Conservation (phyloP, 2,797 vertebrate genomes). For the Melanotaenia nigrans region DNA sequence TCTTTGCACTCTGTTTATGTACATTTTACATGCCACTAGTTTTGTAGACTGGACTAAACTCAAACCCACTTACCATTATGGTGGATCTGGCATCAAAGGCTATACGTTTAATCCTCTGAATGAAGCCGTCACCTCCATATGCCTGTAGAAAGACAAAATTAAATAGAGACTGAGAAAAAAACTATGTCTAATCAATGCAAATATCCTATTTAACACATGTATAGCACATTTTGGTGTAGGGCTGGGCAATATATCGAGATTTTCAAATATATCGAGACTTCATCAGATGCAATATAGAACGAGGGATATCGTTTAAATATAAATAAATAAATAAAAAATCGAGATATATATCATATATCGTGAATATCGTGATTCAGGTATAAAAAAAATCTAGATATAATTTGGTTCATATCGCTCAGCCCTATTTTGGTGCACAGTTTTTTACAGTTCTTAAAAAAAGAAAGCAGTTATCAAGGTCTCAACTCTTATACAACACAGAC, state of each 20-base stretch:
- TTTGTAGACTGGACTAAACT: not conserved
- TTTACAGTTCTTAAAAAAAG: not conserved
- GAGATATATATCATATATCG: too few relatives aligned
- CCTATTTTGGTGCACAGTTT: not conserved
- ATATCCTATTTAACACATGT: not conserved
- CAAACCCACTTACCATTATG: slow-evolving; percentile 86
- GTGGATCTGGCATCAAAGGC: slow-evolving; percentile 94
- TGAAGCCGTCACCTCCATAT: slow-evolving; percentile 92
- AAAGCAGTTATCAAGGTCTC: slow-evolving; percentile 6
- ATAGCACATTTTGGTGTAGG: not conserved
- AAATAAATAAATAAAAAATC: too few relatives aligned
- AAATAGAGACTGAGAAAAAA: slow-evolving; percentile 9
- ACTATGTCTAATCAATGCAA: not conserved
- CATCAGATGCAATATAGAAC: too few relatives aligned
- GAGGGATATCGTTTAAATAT: too few relatives aligned
- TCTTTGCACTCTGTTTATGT: too few relatives aligned
- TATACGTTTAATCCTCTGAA: slow-evolving; percentile 93
- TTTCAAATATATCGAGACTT: too few relatives aligned
- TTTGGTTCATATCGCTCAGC: too few relatives aligned
- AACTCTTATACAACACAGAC: not conserved
- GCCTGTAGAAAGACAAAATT: slow-evolving; percentile 82
- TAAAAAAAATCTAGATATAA: too few relatives aligned
- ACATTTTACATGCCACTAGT: too few relatives aligned
- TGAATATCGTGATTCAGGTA: too few relatives aligned
- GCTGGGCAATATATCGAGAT: too few relatives aligned